Evolutionary conservation across 2,113 vertebrate genomes (phyloP), one percentile per base, ranked within the genome.

Genomic region (Tinamus guttatus): DNA sequence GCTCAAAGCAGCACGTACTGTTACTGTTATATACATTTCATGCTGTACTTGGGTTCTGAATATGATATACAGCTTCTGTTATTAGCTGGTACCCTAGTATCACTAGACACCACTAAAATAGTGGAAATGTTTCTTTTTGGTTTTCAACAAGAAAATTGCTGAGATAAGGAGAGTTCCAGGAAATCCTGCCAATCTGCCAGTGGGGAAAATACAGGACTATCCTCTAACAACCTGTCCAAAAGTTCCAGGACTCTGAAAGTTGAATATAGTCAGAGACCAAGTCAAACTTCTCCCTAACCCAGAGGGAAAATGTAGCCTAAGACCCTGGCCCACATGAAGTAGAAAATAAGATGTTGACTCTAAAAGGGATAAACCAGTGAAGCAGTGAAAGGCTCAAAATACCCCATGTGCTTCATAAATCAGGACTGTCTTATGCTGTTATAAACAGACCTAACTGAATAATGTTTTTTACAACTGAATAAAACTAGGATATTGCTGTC

Each of bases 41-140:
- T 17, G 30, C 88, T 96, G 85, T 84, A 95, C 86, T 94, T 96
- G 92, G 83, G 58, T 56, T 93, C 47, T 20, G 62, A 92, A 93
- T 87, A 78, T 52, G 47, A 77, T 96, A 94, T 94, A 88, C 88
- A 89, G 91, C 86, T 95, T 93, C 62, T 28, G 83, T 90, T 94
- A 94, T 92, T 94, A 85, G 69, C 93, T 94, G 74, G 89, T 97
- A 93, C 89, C 95, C 78, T 86, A 87, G 58, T 87, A 84, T 89
- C 92, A 86, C 92, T 89, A 94, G 81, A 28, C 38, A 69, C 86
- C 83, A 75, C 63, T 64, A 84, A 95, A 84, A 76, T 1, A 52
- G 17, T 90, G 74, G 62, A 78, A 83, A 75, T 75, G 64, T 71
- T 95, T 96, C 94, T 77, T 94, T 64, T 86, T 76, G 89, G 89